Conservation (phyloP, 2,113 vertebrate genomes). For the Tricholaema leucomelas region DNA sequence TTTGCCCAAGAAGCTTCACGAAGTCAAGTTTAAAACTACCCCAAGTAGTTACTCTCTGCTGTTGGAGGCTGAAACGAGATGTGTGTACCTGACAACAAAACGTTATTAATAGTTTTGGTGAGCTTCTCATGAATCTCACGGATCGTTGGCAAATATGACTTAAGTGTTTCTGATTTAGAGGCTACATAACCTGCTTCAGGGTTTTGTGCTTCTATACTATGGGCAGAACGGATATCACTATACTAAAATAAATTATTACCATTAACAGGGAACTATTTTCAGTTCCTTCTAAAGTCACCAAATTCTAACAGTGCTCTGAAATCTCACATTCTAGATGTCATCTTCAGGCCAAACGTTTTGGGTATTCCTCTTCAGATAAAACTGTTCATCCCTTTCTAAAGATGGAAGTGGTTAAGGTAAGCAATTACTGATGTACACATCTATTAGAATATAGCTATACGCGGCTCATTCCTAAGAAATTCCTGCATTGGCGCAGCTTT, state of each 20-base stretch:
- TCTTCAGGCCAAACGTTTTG: background rate
- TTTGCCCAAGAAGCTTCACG: background rate
- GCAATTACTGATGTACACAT: background rate
- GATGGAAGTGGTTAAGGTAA: background rate
- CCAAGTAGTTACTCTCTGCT: background rate
- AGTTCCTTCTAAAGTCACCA: background rate
- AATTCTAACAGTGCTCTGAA: background rate
- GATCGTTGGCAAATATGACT: background rate
- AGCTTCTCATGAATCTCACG: background rate
- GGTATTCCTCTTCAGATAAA: background rate
- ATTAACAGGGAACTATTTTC: background rate
- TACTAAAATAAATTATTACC: background rate
- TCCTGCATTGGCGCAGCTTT: background rate
- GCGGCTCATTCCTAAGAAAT: background rate
- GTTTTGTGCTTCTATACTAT: background rate
- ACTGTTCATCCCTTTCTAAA: background rate
- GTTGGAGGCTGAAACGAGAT: background rate
- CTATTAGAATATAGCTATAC: background rate
- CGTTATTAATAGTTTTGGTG: background rate
- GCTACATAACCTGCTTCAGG: background rate
- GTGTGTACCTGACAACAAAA: background rate
- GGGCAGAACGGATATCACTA: background rate
- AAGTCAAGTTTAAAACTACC: background rate
- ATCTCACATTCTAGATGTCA: background rate
- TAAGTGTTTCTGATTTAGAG: background rate